Conservation (phyloP, 1,140 invertebrate species). For the Copidosoma floridanum region DNA sequence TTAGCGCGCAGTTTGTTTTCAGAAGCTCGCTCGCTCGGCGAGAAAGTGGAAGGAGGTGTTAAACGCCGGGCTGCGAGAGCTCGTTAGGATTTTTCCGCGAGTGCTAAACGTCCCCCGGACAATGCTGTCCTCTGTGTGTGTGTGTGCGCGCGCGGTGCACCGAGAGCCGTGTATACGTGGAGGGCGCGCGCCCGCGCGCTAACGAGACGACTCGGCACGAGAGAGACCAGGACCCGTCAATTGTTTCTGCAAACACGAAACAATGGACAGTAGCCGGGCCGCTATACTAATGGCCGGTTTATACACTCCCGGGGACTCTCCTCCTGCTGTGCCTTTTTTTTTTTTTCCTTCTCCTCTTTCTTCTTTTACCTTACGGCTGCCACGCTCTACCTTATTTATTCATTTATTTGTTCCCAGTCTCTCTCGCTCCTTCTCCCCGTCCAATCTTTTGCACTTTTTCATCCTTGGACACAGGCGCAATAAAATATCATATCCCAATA, state of each 20-base stretch:
- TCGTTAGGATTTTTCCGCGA: slow-evolving; percentile 57
- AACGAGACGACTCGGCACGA: slow-evolving; percentile 55
- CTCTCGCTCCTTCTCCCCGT: not conserved
- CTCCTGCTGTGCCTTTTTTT: slow-evolving; percentile 7
- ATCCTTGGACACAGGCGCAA: too few relatives aligned
- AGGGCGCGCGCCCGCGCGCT: slow-evolving; percentile 36
- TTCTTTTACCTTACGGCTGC: not conserved
- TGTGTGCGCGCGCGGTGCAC: slow-evolving; percentile 30
- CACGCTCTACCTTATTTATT: not conserved
- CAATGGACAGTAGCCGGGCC: slow-evolving; percentile 55
- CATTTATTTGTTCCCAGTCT: slow-evolving; percentile 2
- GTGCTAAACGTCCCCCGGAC: slow-evolving; percentile 51
- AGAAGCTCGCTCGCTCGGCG: not conserved
- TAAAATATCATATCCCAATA: too few relatives aligned
- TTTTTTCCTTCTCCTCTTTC: not conserved
- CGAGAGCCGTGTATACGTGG: too few relatives aligned
- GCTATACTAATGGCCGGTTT: slow-evolving; percentile 55
- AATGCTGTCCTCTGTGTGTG: slow-evolving; percentile 55
- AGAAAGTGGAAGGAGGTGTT: not conserved
- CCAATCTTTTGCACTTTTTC: slow-evolving; percentile 1
- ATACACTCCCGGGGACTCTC: slow-evolving; percentile 46
- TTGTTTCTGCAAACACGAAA: slow-evolving; percentile 58
- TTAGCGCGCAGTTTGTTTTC: too few relatives aligned
- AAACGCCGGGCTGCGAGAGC: slow-evolving; percentile 27
- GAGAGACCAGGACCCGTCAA: slow-evolving; percentile 48